Evolutionary conservation across 2,113 vertebrate species (phyloP).

Genomic region (Anolis carolinensis): DNA sequence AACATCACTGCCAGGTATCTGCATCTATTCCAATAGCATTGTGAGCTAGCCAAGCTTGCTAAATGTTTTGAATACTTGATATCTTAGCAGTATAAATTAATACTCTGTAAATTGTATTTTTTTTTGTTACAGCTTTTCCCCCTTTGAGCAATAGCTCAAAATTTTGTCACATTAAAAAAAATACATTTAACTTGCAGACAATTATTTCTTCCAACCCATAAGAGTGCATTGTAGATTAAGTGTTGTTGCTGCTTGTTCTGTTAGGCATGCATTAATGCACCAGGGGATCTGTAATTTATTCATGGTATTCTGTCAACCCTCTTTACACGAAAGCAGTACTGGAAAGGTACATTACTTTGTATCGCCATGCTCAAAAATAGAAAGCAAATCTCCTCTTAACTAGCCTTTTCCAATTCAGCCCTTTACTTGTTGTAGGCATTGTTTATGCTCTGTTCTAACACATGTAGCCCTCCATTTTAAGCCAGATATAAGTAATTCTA

Average conservation of each 20-base stretch:
- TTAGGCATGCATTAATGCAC: slow-evolving; percentile 68
- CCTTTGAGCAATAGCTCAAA: slow-evolving; percentile 51
- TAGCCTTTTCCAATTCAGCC: not conserved
- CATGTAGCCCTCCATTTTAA: not conserved
- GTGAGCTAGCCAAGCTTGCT: slow-evolving; percentile 53
- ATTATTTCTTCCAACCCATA: slow-evolving; percentile 57
- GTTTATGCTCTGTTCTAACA: not conserved
- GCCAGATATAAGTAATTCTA: not conserved
- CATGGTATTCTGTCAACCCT: slow-evolving; percentile 67
- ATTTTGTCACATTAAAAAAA: slow-evolving; percentile 52
- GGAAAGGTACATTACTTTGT: slow-evolving; percentile 60
- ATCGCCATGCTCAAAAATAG: slow-evolving; percentile 50
- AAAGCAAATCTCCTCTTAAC: slow-evolving; percentile 21
- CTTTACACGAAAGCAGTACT: slow-evolving; percentile 66
- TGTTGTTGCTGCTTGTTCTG: slow-evolving; percentile 68
- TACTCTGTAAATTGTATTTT: not conserved
- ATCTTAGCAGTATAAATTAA: slow-evolving; percentile 35
- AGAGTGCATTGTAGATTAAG: slow-evolving; percentile 49
- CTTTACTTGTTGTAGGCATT: not conserved
- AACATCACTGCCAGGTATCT: slow-evolving; percentile 61
- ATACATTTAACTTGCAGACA: slow-evolving; percentile 56
- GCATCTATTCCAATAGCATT: slow-evolving; percentile 50
- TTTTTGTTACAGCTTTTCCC: slow-evolving; percentile 25
- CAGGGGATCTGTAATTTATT: slow-evolving; percentile 68
- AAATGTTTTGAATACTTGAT: slow-evolving; percentile 44